Base-by-base conservation (phyloP, 2,113 vertebrate genomes). In the Ciconia boyciana region DNA sequence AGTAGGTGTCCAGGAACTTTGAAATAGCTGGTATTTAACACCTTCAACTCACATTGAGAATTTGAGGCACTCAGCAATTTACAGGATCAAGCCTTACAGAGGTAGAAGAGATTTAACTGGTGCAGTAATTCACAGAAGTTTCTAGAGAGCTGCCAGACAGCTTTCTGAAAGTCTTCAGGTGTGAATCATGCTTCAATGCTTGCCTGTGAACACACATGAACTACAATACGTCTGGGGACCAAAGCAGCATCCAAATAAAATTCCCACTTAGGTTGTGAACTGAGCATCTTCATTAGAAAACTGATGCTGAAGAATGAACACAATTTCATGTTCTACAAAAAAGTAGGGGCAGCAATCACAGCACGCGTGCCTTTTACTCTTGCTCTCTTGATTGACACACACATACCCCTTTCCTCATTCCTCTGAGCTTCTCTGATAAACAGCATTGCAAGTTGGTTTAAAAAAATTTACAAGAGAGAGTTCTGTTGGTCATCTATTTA, bases 381-480 rank as follows among this genome's bases (percentile, higher is more conserved):
- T 93, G 55, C 80, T 83, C 46, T 91, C 69, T 61, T 54, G 76
- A 89, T 39, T 87, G 74, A 96, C 76, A 44, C 62, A 61, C 70
- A 57, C 41, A 39, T 39, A 39, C 83, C 77, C 74, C 80, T 83
- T 79, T 83, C 94, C 79, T 93, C 89, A 92, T 85, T 83, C 86
- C 97, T 97, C 95, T 96, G 91, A 98, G 97, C 62, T 15, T 90
- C 89, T 97, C 94, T 80, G 95, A 98, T 98, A 98, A 98, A 98
- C 98, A 98, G 98, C 98, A 98, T 96, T 98, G 98, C 98, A 98
- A 98, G 97, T 97, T 96, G 98, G 98, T 96, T 97, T 28, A 31
- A 90, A 94, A 93, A 96, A 92, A 75, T 94, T 95, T 98, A 98
- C 98, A 98, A 88, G 98, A 96, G 94, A 96, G 96, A 98, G 92